These are phyloP conservation scores for Isoperla grammatica DNA, from an alignment of 2,888 invertebrate species.

Conservation along the genomic window DNA sequence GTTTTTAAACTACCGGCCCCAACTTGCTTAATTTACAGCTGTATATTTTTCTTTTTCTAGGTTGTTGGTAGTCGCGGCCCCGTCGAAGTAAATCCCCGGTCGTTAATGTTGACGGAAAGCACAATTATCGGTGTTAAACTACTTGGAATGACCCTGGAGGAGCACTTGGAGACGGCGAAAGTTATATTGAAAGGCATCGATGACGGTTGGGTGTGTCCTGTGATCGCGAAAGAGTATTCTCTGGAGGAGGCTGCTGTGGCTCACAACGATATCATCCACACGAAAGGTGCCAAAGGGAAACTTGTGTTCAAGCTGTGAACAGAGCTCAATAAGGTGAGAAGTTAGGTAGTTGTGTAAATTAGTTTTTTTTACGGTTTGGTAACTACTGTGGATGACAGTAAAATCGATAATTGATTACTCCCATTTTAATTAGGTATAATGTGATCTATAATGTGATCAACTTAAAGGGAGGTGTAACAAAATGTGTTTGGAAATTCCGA, in stretches of 20 bases:
- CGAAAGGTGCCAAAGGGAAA: constrained; percentile 36
- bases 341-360: not conserved
- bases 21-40: no score
- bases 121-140: constrained; percentile 41
- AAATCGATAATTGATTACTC: no score
- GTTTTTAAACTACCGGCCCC: no score
- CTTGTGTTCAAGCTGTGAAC: constrained; percentile 29
- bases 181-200: constrained; percentile 42
- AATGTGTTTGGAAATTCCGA: no score
- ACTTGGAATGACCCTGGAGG: constrained; percentile 38
- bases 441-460: no score
- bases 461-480: no score
- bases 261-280: constrained; percentile 44
- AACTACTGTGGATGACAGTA: not conserved
- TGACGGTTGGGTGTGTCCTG: constrained; percentile 43
- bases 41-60: constrained; percentile 34
- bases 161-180: constrained; percentile 41
- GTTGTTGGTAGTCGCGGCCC: constrained; percentile 45
- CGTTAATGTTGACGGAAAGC: constrained; percentile 43
- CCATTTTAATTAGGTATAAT: no score
- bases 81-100: constrained; percentile 43
- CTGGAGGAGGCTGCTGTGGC: constrained; percentile 42
- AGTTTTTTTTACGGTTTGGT: constrained; percentile 9
- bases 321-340: not conserved
- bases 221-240: constrained; percentile 42